A percentile compares a stretch with the other conserved stretches of the same genome.
Conservation (phyloP, 2,113 vertebrate genomes). For the Triplophysa dalaica region DNA sequence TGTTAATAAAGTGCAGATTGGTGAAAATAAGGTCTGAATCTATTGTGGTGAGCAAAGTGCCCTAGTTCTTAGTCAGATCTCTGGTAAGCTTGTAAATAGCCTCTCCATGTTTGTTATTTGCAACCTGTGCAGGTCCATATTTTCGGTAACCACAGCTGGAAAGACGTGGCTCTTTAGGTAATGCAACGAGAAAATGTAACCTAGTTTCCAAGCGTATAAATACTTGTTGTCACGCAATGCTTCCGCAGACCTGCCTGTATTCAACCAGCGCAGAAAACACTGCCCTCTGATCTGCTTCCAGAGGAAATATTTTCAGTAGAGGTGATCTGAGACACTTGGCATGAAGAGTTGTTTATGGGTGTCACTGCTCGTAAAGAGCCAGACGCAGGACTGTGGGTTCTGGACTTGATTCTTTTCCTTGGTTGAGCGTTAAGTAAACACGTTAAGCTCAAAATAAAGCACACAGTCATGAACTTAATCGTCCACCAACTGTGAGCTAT, state of each 20-base stretch:
- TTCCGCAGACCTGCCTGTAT: conserved; percentile 18
- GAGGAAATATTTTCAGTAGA: conserved; percentile 48
- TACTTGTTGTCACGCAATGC: conserved; percentile 23
- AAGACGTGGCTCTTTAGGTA: neutral
- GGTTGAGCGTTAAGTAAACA: conserved; percentile 32
- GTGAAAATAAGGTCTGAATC: neutral
- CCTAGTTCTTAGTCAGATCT: conserved; percentile 2
- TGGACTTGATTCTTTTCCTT: neutral
- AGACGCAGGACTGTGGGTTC: conserved; percentile 19
- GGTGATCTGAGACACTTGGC: conserved; percentile 34
- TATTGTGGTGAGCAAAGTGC: neutral
- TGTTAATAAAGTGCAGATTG: conserved; percentile 2
- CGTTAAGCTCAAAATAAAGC: conserved; percentile 11
- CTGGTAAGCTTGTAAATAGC: conserved; percentile 16
- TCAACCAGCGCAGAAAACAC: conserved; percentile 27
- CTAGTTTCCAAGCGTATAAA: conserved; percentile 8
- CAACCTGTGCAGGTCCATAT: conserved; percentile 26
- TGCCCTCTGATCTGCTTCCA: conserved; percentile 49
- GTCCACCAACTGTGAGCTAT: neutral
- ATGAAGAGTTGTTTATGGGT: conserved; percentile 41
- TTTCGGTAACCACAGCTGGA: conserved; percentile 30
- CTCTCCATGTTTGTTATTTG: conserved; percentile 3
- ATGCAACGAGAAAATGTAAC: neutral
- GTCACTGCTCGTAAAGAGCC: conserved; percentile 28
- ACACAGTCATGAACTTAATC: conserved; percentile 13